Evolutionary conservation across 2,888 invertebrate genomes (phyloP), one percentile per base, ranked within the genome.

Genomic region (Frankliniella fusca): DNA sequence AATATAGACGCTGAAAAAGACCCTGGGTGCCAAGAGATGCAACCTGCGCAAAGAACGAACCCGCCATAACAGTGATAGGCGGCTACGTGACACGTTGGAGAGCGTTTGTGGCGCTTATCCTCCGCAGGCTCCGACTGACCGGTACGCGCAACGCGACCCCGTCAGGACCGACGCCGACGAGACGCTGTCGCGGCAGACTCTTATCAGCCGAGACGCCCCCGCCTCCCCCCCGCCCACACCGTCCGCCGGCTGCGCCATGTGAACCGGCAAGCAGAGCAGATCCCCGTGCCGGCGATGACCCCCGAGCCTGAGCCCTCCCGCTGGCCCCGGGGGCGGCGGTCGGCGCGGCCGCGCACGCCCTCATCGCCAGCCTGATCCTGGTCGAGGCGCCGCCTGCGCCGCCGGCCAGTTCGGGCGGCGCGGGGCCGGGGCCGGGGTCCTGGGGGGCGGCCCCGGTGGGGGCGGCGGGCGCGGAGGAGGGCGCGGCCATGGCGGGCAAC

Each of bases 401-500:
- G 15, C 50, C 50, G 10, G 10, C 15, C 50, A 15, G 50, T 15
- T 9, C 50, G 10, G 50, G 10, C 50, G 50, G 50, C 9, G 50
- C 10, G 38, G 38, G 38, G 38, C 38, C 54, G 54, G 54, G 18
- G 15, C 3, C 54, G 18, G 15, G 15, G 1, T 8, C 1, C 70
- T 70, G 70, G 23, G 23, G 70, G 23, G 23, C 23, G 70, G 3
- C 65, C 9, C n/a, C 9, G 65, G 9, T n/a, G 23, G 20, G 23
- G 20, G 0, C 61, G 7, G 61, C 18, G 38, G 38, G 38, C 3
- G 38, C 38, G 38, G 38, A 38, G 38, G 38, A 38, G 38, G 38
- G 5, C 38, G 54, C 23, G 11, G 70, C 23, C 70, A 84, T 84
- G 84, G 84, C 83, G 76, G 84, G 84, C 80, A 84, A 84, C 79